phyloP scores from a whole-genome alignment of 2,888 invertebrate species.

The Lissocephala sabroskyi region DNA sequence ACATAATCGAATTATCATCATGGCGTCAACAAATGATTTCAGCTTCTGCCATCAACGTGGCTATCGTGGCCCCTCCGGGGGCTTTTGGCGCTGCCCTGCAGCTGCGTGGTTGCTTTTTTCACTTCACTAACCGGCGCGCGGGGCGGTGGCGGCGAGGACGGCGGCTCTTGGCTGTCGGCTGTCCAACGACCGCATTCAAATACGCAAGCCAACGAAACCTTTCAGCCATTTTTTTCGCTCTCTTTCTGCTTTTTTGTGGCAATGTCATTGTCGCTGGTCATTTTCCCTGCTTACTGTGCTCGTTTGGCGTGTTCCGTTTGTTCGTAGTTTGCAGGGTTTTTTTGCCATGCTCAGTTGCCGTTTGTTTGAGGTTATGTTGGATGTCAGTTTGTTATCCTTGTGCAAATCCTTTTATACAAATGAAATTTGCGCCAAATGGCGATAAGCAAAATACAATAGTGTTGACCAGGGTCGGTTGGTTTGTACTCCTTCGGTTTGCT shows the following conservation, averaged over 20 bases:
- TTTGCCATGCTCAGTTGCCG: constrained; percentile 18
- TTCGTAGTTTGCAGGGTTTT: constrained; percentile 25
- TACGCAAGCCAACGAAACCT: constrained; percentile 10
- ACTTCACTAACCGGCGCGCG: constrained; percentile 25
- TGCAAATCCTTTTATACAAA: constrained; percentile 68
- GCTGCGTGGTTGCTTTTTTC: constrained; percentile 27
- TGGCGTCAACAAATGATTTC: constrained; percentile 68
- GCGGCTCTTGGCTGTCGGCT: too few species aligned
- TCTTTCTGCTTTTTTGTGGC: constrained; percentile 25
- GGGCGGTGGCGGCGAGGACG: not conserved
- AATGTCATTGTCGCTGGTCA: constrained; percentile 55
- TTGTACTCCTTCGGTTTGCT: not conserved
- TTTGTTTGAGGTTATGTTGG: constrained; percentile 67
- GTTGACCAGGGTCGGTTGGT: constrained; percentile 6
- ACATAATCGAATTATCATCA: constrained; percentile 72
- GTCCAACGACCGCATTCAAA: constrained; percentile 20
- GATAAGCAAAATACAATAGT: constrained; percentile 60
- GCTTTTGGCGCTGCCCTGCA: constrained; percentile 2
- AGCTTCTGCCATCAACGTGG: constrained; percentile 40
- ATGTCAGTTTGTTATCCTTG: constrained; percentile 68
- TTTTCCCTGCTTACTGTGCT: constrained; percentile 45
- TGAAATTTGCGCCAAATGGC: constrained; percentile 63
- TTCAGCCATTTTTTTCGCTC: constrained; percentile 23
- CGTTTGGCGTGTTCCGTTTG: constrained; percentile 18
- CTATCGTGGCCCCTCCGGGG: too few species aligned